These are phyloP conservation scores for Coelopa frigida DNA, from an alignment of 1,140 invertebrate species.

Conservation along the genomic window DNA sequence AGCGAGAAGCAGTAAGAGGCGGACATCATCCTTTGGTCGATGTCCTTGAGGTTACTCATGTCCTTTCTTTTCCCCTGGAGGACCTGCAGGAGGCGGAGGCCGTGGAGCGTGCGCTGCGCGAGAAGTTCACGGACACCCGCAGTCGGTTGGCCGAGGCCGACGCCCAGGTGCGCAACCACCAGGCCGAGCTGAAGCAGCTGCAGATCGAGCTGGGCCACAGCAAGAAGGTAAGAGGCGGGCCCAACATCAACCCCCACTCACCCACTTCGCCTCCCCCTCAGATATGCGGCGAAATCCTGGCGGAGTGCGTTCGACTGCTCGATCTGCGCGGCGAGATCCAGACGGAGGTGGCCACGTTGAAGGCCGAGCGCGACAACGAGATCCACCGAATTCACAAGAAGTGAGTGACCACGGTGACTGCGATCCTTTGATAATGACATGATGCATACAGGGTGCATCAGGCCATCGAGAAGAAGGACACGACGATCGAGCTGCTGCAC, in stretches of 20 bases:
- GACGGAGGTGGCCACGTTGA: conserved; percentile 43
- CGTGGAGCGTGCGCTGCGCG: conserved; percentile 47
- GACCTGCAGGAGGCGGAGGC: conserved; percentile 59
- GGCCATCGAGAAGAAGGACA: conserved; percentile 67
- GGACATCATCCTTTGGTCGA: conserved; percentile 53
- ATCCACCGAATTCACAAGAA: conserved; percentile 46
- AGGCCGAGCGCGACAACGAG: conserved; percentile 44
- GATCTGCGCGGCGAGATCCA: conserved; percentile 50
- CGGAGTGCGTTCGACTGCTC: conserved; percentile 48
- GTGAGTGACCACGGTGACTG: conserved; percentile 13
- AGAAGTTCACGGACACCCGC: conserved; percentile 50
- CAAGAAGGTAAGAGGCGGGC: conserved; percentile 45
- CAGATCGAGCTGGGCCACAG: conserved; percentile 50
- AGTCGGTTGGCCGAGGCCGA: conserved; percentile 50
- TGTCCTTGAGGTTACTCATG: no score
- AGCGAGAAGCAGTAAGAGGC: conserved; percentile 50
- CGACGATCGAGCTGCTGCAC: conserved; percentile 60
- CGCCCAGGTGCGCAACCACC: conserved; percentile 49
- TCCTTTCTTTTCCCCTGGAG: conserved; percentile 42
- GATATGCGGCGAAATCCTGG: conserved; percentile 46
- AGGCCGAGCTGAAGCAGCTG: conserved; percentile 45
- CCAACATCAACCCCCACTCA: neutral
- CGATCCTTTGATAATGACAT: no score
- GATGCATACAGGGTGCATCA: conserved; percentile 77
- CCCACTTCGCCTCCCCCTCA: no score